These are phyloP conservation scores for Hoplostethus mediterraneus DNA, from an alignment of 2,797 vertebrate genomes.

Conservation along the genomic window DNA sequence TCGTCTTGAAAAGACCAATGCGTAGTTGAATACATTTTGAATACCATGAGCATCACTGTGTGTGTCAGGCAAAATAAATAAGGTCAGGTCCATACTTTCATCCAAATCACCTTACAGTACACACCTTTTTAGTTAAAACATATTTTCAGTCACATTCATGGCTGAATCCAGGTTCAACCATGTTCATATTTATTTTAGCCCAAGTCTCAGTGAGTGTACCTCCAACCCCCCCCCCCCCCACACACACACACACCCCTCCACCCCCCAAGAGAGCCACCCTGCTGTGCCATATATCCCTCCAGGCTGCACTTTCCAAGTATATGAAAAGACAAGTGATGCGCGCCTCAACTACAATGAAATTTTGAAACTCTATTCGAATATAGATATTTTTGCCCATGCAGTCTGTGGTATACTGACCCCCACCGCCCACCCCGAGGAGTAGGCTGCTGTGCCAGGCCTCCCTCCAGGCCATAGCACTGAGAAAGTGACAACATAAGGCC, in stretches of 20 bases:
- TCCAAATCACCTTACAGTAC: neutral
- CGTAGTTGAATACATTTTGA: constrained; percentile 23
- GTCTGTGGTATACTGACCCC: constrained; percentile 30
- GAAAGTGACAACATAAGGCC: constrained; percentile 84
- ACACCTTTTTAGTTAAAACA: neutral
- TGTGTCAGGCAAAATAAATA: neutral
- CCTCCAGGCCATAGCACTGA: constrained; percentile 74
- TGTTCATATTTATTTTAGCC: too few species aligned
- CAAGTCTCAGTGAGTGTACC: too few species aligned
- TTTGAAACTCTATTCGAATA: constrained; percentile 57
- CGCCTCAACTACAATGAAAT: neutral
- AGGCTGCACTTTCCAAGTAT: constrained; percentile 48
- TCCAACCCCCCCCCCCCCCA: neutral
- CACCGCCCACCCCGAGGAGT: constrained; percentile 48
- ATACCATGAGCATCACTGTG: neutral
- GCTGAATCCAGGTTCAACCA: too few species aligned
- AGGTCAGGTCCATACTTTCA: neutral
- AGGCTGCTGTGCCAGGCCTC: constrained; percentile 76
- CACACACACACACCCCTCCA: too few species aligned
- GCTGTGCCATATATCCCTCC: constrained; percentile 36
- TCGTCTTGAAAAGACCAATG: constrained; percentile 16
- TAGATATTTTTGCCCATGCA: constrained; percentile 57
- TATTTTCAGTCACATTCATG: constrained; percentile 3
- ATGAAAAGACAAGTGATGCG: too few species aligned
- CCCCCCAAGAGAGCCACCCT: constrained; percentile 21